A percentile compares a stretch with the other conserved stretches of the same genome.
Evolutionary conservation across 2,113 vertebrate genomes (phyloP).

Genomic region (Seriola quinqueradiata): DNA sequence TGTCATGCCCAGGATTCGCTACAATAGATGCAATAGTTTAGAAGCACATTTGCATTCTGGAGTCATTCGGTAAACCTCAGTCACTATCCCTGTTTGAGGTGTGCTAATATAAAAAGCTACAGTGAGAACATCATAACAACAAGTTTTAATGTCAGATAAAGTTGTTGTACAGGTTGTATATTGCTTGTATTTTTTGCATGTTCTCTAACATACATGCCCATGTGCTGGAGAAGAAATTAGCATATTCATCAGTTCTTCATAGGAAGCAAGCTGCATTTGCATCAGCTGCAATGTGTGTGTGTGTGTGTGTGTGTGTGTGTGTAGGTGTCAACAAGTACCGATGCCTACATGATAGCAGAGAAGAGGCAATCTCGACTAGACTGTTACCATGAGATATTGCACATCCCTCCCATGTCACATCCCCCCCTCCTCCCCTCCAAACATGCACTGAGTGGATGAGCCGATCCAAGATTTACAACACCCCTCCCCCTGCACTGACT

Average conservation of each 20-base stretch:
- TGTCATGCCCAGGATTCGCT: background rate
- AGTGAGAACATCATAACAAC: background rate
- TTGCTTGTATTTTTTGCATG: background rate
- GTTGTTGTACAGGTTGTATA: background rate
- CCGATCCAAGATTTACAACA: slow-evolving; percentile 37
- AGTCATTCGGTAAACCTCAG: background rate
- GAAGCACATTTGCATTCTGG: background rate
- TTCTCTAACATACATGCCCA: slow-evolving; percentile 14
- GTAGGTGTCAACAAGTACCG: slow-evolving; percentile 49
- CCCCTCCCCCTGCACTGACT: slow-evolving; percentile 53
- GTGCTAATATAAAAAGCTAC: background rate
- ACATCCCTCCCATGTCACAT: background rate
- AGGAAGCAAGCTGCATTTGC: slow-evolving; percentile 49
- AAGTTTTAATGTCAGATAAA: background rate
- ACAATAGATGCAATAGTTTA: background rate
- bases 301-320: slow-evolving; percentile 26
- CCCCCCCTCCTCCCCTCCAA: background rate
- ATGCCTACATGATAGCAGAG: slow-evolving; percentile 43
- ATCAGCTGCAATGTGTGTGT: slow-evolving; percentile 21
- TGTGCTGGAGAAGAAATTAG: slow-evolving; percentile 30
- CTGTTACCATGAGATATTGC: slow-evolving; percentile 49
- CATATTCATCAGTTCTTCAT: slow-evolving; percentile 58
- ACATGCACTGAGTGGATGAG: slow-evolving; percentile 47
- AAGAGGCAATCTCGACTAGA: slow-evolving; percentile 50
- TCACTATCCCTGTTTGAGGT: background rate